Percentiles rank a stretch among this genome's conserved stretches.
Conservation (phyloP, 2,888 invertebrate genomes). For the Cinara cedri region DNA sequence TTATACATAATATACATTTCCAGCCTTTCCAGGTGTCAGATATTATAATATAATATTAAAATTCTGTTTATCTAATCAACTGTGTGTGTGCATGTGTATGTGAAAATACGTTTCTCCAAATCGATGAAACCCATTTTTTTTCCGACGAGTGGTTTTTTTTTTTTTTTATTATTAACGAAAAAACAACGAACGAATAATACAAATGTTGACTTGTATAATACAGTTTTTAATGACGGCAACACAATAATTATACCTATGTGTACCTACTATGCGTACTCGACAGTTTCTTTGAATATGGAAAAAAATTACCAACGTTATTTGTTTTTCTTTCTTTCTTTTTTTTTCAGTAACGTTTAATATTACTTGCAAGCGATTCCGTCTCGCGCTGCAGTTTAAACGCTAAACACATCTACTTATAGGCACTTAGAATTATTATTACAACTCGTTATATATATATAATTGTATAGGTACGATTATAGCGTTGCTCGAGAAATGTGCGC, state of each 20-base stretch:
- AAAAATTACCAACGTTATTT: neutral
- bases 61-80: neutral
- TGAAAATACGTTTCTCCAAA: no score
- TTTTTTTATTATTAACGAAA: neutral
- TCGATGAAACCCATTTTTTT: neutral
- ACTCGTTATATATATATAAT: no score
- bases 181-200: conserved; percentile 6
- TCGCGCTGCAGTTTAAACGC: neutral
- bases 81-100: neutral
- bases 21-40: neutral
- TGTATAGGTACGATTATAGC: no score
- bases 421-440: neutral
- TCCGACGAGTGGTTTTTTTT: conserved; percentile 29
- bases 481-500: neutral
- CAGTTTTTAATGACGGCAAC: conserved; percentile 8
- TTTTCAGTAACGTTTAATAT: neutral
- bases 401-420: conserved; percentile 1
- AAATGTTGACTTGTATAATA: neutral
- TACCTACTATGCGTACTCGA: neutral
- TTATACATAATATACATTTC: neutral
- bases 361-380: conserved; percentile 19
- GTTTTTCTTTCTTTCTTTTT: no score
- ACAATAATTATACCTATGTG: neutral
- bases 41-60: neutral
- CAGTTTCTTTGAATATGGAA: neutral